Base-by-base conservation (phyloP, 2,113 vertebrate species). In the Megatriorchis doriae region DNA sequence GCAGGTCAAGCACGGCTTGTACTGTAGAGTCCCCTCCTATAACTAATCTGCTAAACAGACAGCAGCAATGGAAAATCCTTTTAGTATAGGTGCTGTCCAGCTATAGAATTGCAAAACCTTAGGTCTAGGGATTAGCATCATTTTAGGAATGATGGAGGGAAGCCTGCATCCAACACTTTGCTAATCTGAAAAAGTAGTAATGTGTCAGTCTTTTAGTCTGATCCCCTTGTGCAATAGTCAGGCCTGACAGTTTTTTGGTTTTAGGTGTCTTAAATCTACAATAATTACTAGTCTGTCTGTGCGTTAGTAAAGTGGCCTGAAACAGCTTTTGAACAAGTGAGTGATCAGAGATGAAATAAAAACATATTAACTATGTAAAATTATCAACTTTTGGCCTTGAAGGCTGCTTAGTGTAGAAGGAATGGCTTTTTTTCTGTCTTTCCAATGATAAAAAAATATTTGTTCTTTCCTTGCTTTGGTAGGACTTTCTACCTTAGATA, bases 21-120 rank as follows among this genome's bases (percentile, higher is more conserved):
- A 83, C 45, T 59, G 32, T 78, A 40, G 34, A 78, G 67, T 86
- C 4, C 12, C 5, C 36, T 94, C n/a, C 68, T 78, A 25, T 47
- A 83, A 91, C 47, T 95, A 71, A 91, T 86, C 86, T 95, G 59
- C 72, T 92, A 92, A 81, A 38, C 48, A 89, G 89, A 74, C 38
- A 94, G 59, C 93, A 96, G 86, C 59, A 86, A 81, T 36, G 29
- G 72, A 93, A 96, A 97, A 96, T 97, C 89, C 89, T 84, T 92
- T 91, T 66, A 94, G 56, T 67, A 50, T 67, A 91, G 77, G 81
- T 89, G 59, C 91, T 89, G 86, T 95, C 91, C 94, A 87, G 86
- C 38, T 78, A 86, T 20, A 94, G 72, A 96, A 86, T 48, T 94
- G 50, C 50, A 81, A 96, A 96, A 89, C 43, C 81, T 92, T 74